Conservation (phyloP, 2,888 invertebrate species). For the Gryllus longicercus region DNA sequence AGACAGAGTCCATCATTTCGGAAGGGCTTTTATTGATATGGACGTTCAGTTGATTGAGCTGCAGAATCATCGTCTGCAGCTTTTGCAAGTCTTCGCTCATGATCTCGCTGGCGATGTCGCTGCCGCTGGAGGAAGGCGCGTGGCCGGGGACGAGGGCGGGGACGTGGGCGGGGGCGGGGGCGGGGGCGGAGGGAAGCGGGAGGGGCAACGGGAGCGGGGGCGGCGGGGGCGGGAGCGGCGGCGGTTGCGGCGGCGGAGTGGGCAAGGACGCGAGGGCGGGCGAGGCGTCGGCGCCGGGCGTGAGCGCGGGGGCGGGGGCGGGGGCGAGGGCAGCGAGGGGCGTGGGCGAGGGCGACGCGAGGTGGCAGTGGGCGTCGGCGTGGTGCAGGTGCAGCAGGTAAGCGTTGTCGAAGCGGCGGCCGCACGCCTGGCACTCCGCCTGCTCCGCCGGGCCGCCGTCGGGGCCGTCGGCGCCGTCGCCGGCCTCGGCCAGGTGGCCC, state of each 20-base stretch:
- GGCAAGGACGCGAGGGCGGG: constrained; percentile 29
- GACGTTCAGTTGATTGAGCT: constrained; percentile 75
- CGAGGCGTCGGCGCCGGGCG: constrained; percentile 45
- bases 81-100: constrained; percentile 84
- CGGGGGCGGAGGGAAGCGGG: not conserved
- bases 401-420: constrained; percentile 45
- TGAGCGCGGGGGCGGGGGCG: not conserved
- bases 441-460: constrained; percentile 46
- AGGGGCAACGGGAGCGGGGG: not conserved
- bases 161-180: not conserved
- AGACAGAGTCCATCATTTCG: not conserved
- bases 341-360: not conserved
- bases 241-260: not conserved
- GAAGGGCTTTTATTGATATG: constrained; percentile 57
- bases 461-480: constrained; percentile 54
- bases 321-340: not conserved
- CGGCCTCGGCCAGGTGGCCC: constrained; percentile 43
- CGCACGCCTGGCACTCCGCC: constrained; percentile 45
- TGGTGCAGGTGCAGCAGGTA: constrained; percentile 49
- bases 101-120: constrained; percentile 49
- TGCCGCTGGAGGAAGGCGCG: constrained; percentile 30
- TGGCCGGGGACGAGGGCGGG: not conserved
- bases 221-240: not conserved
- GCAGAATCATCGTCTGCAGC: constrained; percentile 85
- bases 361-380: constrained; percentile 45